These are phyloP conservation scores for Ailurus styani DNA, from an alignment of 2,113 vertebrate species.

Conservation along the genomic window DNA sequence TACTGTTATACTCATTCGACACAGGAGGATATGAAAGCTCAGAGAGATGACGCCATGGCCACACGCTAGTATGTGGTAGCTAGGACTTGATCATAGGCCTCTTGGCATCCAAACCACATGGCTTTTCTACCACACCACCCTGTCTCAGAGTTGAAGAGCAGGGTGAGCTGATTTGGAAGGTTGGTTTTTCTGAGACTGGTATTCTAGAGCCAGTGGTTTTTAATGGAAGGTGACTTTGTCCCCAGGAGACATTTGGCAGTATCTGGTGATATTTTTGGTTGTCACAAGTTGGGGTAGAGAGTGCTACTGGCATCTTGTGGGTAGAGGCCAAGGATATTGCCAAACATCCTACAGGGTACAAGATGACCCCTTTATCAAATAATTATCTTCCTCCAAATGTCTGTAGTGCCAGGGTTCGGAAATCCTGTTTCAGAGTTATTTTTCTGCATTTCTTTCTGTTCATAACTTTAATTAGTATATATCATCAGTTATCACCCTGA, in stretches of 20 bases:
- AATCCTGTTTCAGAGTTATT: neutral
- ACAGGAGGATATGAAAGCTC: neutral
- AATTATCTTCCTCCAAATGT: neutral
- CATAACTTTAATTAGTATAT: neutral
- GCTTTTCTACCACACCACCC: neutral
- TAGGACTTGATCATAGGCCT: neutral
- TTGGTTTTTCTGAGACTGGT: neutral
- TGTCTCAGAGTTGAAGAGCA: neutral
- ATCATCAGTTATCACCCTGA: neutral
- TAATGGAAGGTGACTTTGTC: neutral
- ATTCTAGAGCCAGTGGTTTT: neutral
- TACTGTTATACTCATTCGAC: neutral
- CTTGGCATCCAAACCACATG: neutral
- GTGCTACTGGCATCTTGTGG: neutral
- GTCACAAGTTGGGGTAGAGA: neutral
- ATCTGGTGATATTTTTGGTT: neutral
- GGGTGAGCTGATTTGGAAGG: neutral
- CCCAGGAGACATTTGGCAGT: neutral
- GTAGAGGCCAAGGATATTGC: neutral
- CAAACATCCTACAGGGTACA: neutral
- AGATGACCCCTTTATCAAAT: neutral
- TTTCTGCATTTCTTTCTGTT: neutral
- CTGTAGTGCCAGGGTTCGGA: neutral
- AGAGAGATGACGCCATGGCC: neutral
- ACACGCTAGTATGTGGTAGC: fast-evolving